A percentile compares a stretch with the other conserved stretches of the same genome.
Evolutionary conservation across 2,888 invertebrate species (phyloP).

Genomic region (Trichopria drosophilae): DNA sequence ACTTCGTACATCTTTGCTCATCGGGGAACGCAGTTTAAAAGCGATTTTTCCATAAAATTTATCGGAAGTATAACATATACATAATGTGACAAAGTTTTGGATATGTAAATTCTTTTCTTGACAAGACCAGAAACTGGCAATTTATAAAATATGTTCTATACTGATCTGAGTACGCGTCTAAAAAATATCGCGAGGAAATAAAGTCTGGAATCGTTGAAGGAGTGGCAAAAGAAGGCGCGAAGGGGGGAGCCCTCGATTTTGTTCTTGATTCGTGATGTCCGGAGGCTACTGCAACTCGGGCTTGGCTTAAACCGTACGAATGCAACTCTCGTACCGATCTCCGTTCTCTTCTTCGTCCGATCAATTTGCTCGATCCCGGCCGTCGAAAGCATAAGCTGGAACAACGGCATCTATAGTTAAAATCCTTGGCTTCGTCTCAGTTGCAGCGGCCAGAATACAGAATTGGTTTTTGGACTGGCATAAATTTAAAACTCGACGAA

Average conservation of each 20-base stretch:
- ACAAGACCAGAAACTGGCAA: constrained; percentile 24
- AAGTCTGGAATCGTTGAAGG: not conserved
- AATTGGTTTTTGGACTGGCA: too few relatives aligned
- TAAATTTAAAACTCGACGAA: constrained; percentile 25
- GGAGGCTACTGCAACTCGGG: constrained; percentile 52
- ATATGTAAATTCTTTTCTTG: too few relatives aligned
- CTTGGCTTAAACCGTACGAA: constrained; percentile 37
- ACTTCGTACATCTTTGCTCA: too few relatives aligned
- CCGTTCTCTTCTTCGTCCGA: constrained; percentile 28
- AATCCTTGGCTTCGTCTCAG: too few relatives aligned
- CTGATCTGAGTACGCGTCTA: too few relatives aligned
- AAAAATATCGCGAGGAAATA: too few relatives aligned
- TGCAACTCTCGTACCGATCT: constrained; percentile 50
- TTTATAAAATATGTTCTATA: constrained; percentile 28
- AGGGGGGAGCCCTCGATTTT: constrained; percentile 38
- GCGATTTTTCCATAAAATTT: too few relatives aligned
- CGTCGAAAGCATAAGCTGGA: not conserved
- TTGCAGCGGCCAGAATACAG: too few relatives aligned
- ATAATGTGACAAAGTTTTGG: too few relatives aligned
- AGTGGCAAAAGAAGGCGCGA: constrained; percentile 23
- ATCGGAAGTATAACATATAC: too few relatives aligned
- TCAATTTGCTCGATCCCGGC: constrained; percentile 20
- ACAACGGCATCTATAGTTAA: too few relatives aligned
- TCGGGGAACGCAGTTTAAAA: too few relatives aligned
- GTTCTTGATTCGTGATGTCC: constrained; percentile 56